Percentiles rank a stretch among this genome's conserved stretches.
These are phyloP conservation scores for Felis catus DNA, from an alignment of 2,113 vertebrate species.

Conservation along the genomic window F.catus_Fca126_mat1.0 CM031421.1:71436501-71437000, in stretches of 20 bases:
- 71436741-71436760: background rate
- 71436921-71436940: background rate
- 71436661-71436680: background rate
- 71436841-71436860: background rate
- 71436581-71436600: background rate
- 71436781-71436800: background rate
- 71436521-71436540: background rate
- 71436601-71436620: background rate
- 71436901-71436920: background rate
- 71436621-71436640: slow-evolving; percentile 14
- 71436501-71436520: background rate
- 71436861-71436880: background rate
- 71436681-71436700: background rate
- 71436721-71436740: background rate
- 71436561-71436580: too few species aligned
- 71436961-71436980: background rate
- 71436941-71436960: background rate
- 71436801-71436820: background rate
- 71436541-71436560: background rate
- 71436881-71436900: background rate
- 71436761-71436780: background rate
- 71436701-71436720: background rate
- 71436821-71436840: background rate
- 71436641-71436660: background rate
- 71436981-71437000: background rate